A percentile compares a stretch with the other conserved stretches of the same genome.
Evolutionary conservation across 2,888 invertebrate genomes (phyloP).

Genomic region (Myopa testacea): DNA sequence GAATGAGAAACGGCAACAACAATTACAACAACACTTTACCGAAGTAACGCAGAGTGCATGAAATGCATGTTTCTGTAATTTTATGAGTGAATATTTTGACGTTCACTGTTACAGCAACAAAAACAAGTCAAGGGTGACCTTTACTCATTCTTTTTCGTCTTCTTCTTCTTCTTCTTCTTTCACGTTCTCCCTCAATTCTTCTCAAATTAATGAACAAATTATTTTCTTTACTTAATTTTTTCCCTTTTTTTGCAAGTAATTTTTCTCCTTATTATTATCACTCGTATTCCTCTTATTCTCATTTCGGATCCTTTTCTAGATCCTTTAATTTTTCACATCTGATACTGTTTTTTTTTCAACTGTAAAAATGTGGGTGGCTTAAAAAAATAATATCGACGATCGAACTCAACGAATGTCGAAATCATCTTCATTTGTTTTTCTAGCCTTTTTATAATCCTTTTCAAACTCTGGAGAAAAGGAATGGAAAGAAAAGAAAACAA

Average conservation of each 20-base stretch:
- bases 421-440: constrained; percentile 49
- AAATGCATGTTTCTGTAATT: neutral
- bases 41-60: neutral
- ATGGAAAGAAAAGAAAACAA: neutral
- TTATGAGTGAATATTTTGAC: neutral
- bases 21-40: neutral
- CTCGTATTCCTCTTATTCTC: neutral
- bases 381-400: constrained; percentile 50
- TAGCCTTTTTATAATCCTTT: constrained; percentile 51
- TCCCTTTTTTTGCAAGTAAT: constrained; percentile 51
- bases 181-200: neutral
- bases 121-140: neutral
- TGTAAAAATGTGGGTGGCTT: constrained; percentile 56
- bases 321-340: neutral
- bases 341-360: neutral
- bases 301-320: too few relatives aligned
- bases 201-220: constrained; percentile 11
- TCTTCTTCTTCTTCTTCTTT: too few relatives aligned
- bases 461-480: constrained; percentile 24
- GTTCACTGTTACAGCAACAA: neutral
- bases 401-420: constrained; percentile 40
- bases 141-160: neutral
- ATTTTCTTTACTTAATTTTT: constrained; percentile 12
- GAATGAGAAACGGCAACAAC: neutral
- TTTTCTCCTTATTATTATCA: constrained; percentile 21